A percentile compares a stretch with the other conserved stretches of the same genome.
phyloP scores from a whole-genome alignment of 1,140 invertebrate genomes.

The Drosophila arawakana region DNA sequence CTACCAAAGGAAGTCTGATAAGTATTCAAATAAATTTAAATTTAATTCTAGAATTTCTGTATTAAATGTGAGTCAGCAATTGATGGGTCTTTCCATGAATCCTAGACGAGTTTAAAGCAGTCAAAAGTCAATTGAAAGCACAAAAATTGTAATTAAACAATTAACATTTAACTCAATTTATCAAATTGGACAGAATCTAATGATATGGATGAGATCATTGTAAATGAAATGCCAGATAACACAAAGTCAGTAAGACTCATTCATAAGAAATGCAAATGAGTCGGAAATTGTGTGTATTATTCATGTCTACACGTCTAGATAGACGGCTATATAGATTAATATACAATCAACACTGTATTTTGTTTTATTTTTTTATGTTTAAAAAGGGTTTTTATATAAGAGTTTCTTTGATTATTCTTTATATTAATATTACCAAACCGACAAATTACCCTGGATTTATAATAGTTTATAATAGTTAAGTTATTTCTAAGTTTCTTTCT shows the following conservation, averaged over 20 bases:
- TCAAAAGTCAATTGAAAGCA: slow-evolving; percentile 14
- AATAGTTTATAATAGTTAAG: no score
- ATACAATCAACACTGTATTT: no score
- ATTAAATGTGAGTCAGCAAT: background rate
- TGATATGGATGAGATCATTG: slow-evolving; percentile 57
- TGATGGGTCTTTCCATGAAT: background rate
- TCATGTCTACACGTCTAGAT: slow-evolving; percentile 18
- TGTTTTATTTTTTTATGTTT: no score
- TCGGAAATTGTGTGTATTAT: slow-evolving; percentile 27
- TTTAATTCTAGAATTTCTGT: background rate
- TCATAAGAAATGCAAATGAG: slow-evolving; percentile 28
- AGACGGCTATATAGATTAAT: background rate
- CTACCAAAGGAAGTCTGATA: background rate
- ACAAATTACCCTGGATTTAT: no score
- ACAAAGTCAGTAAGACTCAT: slow-evolving; percentile 30
- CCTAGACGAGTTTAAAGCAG: slow-evolving; percentile 4
- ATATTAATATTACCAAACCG: background rate
- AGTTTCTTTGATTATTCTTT: no score
- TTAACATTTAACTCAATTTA: slow-evolving; percentile 21
- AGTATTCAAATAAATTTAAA: background rate
- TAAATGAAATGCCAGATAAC: slow-evolving; percentile 43
- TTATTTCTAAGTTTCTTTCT: background rate
- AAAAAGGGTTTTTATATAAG: no score
- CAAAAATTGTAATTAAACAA: slow-evolving; percentile 29
- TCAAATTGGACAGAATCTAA: slow-evolving; percentile 10